phyloP scores from a whole-genome alignment of 1,140 invertebrate species.

The Drosophila pachea region DNA sequence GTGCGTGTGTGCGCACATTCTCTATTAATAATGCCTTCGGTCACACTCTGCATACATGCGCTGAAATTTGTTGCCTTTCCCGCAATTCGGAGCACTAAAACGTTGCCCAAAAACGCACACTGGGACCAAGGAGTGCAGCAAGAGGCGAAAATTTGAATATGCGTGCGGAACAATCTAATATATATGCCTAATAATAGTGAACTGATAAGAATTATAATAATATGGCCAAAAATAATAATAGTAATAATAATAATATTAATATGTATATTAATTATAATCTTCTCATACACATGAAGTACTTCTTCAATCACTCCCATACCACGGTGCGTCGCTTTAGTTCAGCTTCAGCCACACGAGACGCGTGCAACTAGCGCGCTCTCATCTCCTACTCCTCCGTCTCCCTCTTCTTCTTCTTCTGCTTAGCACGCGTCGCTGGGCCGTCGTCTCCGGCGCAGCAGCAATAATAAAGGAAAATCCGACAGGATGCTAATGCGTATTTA shows the following conservation, averaged over 20 bases:
- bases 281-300: background rate
- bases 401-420: slow-evolving; percentile 11
- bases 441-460: slow-evolving; percentile 33
- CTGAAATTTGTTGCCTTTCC: slow-evolving; percentile 65
- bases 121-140: slow-evolving; percentile 2
- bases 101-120: slow-evolving; percentile 34
- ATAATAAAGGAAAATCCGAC: slow-evolving; percentile 76
- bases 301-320: background rate
- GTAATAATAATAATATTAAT: background rate
- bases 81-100: slow-evolving; percentile 34
- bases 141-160: background rate
- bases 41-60: slow-evolving; percentile 75
- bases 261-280: too few relatives aligned
- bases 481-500: slow-evolving; percentile 77
- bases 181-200: too few relatives aligned
- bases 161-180: background rate
- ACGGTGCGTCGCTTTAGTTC: slow-evolving; percentile 35
- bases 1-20: slow-evolving; percentile 59
- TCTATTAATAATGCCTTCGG: slow-evolving; percentile 77
- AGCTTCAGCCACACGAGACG: slow-evolving; percentile 11
- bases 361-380: slow-evolving; percentile 44
- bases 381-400: background rate
- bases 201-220: background rate
- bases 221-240: background rate
- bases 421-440: slow-evolving; percentile 17